These are phyloP conservation scores for Archilochus colubris DNA, from an alignment of 2,113 vertebrate genomes.

Conservation along the genomic window DNA sequence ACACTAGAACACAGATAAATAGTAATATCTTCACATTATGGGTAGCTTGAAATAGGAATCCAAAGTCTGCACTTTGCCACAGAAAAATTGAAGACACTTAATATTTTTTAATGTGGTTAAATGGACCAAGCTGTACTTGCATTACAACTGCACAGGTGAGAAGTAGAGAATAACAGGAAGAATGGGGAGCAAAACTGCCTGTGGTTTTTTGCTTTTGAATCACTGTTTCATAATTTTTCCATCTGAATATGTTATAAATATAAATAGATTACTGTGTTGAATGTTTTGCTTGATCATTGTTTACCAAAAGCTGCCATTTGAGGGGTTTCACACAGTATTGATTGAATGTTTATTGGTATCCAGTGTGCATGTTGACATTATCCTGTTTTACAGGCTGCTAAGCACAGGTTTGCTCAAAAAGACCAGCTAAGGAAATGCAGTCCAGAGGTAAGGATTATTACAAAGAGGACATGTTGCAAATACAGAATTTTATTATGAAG, in stretches of 20 bases:
- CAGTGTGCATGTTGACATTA: neutral
- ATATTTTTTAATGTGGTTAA: neutral
- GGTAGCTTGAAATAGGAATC: neutral
- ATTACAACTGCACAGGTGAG: neutral
- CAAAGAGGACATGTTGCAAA: neutral
- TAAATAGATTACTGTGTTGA: neutral
- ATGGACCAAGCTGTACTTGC: neutral
- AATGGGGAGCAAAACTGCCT: neutral
- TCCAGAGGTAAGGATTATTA: conserved; percentile 67
- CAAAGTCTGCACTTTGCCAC: neutral
- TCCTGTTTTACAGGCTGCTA: conserved; percentile 72
- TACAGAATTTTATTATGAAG: neutral
- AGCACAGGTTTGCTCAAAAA: conserved; percentile 44
- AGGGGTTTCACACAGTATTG: neutral
- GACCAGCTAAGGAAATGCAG: conserved; percentile 32
- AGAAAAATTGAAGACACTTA: neutral
- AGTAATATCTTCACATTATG: too few relatives aligned
- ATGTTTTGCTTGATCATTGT: neutral
- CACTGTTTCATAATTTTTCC: neutral
- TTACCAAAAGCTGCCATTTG: neutral
- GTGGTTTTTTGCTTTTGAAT: neutral
- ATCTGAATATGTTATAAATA: neutral
- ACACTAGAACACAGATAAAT: neutral
- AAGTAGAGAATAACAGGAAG: neutral
- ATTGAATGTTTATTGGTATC: neutral